Percentiles rank a stretch among this genome's conserved stretches.
These are phyloP conservation scores for Aurelia aurita complex sp. Pacific DNA, from an alignment of 30 jellyfish, hydroid and myxozoan species.

Conservation along the genomic window DNA sequence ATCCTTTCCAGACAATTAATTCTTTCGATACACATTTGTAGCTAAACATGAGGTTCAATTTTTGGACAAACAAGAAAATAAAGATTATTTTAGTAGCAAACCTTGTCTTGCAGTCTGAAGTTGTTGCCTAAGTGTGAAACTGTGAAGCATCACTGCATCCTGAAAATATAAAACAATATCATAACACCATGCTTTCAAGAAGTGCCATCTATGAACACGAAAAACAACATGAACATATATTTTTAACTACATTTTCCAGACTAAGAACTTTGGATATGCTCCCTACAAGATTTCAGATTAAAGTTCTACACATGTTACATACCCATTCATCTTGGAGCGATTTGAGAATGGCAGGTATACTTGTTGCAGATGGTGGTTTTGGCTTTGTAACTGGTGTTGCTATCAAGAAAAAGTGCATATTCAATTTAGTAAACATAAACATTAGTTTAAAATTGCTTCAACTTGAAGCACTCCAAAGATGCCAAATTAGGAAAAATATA, in stretches of 20 bases:
- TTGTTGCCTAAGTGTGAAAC: constrained; percentile 94
- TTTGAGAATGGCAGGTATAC: constrained; percentile 97
- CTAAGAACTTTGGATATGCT: no score
- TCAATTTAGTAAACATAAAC: not conserved
- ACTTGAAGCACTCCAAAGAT: no score
- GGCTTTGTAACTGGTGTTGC: constrained; percentile 96
- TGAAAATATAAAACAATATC: not conserved
- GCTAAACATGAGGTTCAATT: no score
- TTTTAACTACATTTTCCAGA: no score
- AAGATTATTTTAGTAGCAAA: not conserved
- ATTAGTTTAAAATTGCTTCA: no score
- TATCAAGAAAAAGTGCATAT: not conserved
- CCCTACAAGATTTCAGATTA: no score
- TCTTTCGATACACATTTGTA: no score
- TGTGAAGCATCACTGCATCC: constrained; percentile 99
- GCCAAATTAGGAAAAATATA: not conserved
- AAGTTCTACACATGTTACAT: not conserved
- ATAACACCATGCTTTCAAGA: no score
- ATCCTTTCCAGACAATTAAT: no score
- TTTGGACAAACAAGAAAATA: no score
- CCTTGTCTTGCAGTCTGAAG: constrained; percentile 99
- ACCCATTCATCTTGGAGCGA: constrained; percentile 99
- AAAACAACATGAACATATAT: no score
- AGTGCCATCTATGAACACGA: no score
- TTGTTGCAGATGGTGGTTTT: constrained; percentile 96